Conservation (phyloP, 2,888 invertebrate species). For the Tubulanus polymorphus region DNA sequence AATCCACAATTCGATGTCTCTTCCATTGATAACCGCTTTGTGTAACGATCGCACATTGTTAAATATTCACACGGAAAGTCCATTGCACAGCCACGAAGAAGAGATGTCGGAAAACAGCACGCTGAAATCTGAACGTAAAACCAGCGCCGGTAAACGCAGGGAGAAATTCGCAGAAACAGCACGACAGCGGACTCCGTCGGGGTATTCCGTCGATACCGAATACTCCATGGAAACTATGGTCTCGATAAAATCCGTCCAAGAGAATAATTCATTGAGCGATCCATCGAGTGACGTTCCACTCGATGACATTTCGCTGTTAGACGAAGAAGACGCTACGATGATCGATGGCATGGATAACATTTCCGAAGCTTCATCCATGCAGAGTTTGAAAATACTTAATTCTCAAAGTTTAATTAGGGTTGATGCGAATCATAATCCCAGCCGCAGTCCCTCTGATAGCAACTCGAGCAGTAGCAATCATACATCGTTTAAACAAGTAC, state of each 20-base stretch:
- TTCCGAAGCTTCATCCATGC: too few species aligned
- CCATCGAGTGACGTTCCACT: too few species aligned
- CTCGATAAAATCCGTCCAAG: not conserved
- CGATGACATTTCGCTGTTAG: too few species aligned
- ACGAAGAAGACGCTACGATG: too few species aligned
- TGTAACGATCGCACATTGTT: slow-evolving; percentile 84
- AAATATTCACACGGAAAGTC: slow-evolving; percentile 20
- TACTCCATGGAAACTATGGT: not conserved
- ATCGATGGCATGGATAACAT: too few species aligned
- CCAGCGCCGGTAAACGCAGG: not conserved
- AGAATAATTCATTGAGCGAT: not conserved
- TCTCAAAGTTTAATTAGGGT: too few species aligned
- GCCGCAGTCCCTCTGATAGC: too few species aligned
- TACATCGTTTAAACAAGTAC: too few species aligned
- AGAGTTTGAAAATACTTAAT: too few species aligned
- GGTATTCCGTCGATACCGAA: not conserved
- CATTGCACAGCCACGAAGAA: not conserved
- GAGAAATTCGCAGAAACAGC: not conserved
- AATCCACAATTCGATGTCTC: slow-evolving; percentile 38
- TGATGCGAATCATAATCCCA: too few species aligned
- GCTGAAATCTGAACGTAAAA: not conserved
- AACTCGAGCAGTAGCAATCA: too few species aligned
- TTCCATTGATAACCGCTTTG: slow-evolving; percentile 86
- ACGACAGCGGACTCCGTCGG: not conserved
- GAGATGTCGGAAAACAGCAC: not conserved